Conservation (phyloP, 2,888 invertebrate species). For the Sericinus montela region DNA sequence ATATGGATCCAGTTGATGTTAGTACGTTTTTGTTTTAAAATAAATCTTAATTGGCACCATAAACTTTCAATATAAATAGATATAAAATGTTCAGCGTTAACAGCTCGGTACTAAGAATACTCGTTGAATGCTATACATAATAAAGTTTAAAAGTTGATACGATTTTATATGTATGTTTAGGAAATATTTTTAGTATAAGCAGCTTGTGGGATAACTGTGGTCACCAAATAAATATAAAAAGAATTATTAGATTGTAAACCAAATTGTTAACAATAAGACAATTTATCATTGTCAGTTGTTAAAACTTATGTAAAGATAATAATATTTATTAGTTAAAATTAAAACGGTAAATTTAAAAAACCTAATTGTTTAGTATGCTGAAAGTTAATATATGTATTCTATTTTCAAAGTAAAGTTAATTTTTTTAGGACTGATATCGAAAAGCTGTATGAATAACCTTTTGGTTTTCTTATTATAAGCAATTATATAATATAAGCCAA, state of each 20-base stretch:
- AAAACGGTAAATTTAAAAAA: background rate
- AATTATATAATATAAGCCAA: background rate
- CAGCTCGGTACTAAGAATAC: background rate
- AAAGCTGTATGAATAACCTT: background rate
- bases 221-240: slow-evolving; percentile 53
- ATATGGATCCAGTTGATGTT: too few species aligned
- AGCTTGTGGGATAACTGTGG: slow-evolving; percentile 41
- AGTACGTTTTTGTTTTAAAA: too few species aligned
- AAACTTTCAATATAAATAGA: too few species aligned
- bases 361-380: too few species aligned
- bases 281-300: slow-evolving; percentile 38
- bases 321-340: background rate
- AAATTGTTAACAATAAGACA: slow-evolving; percentile 35
- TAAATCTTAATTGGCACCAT: too few species aligned
- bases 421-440: slow-evolving; percentile 8
- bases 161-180: slow-evolving; percentile 47
- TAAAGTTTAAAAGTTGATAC: slow-evolving; percentile 9
- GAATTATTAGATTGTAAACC: slow-evolving; percentile 39
- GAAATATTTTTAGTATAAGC: slow-evolving; percentile 31
- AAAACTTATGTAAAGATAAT: slow-evolving; percentile 14
- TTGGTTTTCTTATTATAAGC: background rate
- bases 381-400: slow-evolving; percentile 2
- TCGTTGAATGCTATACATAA: background rate
- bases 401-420: slow-evolving; percentile 5
- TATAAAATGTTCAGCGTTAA: too few species aligned